These are phyloP conservation scores for Lordiphosa stackelbergi DNA, from an alignment of 1,140 invertebrate genomes.

Conservation along the genomic window DNA sequence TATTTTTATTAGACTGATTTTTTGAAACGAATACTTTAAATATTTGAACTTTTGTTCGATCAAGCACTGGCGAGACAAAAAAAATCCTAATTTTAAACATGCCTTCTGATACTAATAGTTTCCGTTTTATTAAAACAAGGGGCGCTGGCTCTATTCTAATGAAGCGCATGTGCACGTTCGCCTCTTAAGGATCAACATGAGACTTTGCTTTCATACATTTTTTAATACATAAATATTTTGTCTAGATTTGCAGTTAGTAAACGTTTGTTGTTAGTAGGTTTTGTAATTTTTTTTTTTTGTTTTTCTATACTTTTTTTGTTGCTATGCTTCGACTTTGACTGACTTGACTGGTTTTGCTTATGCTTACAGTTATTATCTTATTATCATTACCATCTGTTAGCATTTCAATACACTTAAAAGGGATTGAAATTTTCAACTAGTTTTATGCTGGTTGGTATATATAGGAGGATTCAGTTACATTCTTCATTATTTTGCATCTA, in stretches of 20 bases:
- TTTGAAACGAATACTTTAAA: too few relatives aligned
- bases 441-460: conserved; percentile 42
- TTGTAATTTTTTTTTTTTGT: conserved; percentile 14
- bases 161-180: conserved; percentile 4
- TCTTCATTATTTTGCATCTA: conserved; percentile 50
- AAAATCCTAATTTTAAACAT: too few relatives aligned
- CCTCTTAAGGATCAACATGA: conserved; percentile 9
- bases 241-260: conserved; percentile 63
- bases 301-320: conserved; percentile 8
- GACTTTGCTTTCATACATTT: conserved; percentile 8
- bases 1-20: too few relatives aligned
- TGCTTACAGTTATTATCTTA: conserved; percentile 51
- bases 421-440: conserved; percentile 61
- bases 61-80: too few relatives aligned
- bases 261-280: conserved; percentile 57
- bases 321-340: conserved; percentile 58
- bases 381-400: conserved; percentile 61
- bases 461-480: conserved; percentile 65
- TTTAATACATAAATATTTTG: conserved; percentile 45
- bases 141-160: too few relatives aligned
- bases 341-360: conserved; percentile 71
- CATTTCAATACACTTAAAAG: conserved; percentile 13
- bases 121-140: too few relatives aligned
- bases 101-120: too few relatives aligned
- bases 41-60: too few relatives aligned